These are phyloP conservation scores for Drosophila ananassae DNA, from an alignment of 1,140 invertebrate species.

Conservation along the genomic window DNA sequence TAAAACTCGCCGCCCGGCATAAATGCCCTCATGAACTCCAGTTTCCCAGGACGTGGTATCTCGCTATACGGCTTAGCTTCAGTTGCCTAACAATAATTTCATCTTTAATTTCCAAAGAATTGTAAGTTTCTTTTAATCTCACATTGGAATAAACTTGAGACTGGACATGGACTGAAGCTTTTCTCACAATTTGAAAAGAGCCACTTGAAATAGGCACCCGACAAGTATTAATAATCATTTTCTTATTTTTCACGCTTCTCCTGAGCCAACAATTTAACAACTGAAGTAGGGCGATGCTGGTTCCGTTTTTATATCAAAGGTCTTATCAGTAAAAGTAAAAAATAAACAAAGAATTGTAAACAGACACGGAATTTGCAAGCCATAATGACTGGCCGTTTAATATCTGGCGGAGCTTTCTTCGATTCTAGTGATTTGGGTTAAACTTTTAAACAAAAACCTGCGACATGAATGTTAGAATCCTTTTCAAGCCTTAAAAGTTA, in stretches of 20 bases:
- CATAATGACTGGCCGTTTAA: conserved; percentile 12
- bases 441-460: not conserved
- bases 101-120: not conserved
- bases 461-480: too few species aligned
- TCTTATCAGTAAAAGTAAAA: conserved; percentile 21
- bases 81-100: too few species aligned
- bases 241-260: not conserved
- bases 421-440: not conserved
- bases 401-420: not conserved
- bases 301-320: not conserved
- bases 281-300: not conserved
- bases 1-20: conserved; percentile 60
- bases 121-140: not conserved
- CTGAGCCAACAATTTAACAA: conserved; percentile 1
- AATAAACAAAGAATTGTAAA: conserved; percentile 10
- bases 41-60: conserved; percentile 47
- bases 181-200: not conserved
- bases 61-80: conserved; percentile 15
- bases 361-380: not conserved
- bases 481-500: too few species aligned
- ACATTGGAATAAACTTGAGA: not conserved
- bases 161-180: not conserved
- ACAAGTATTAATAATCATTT: conserved; percentile 16
- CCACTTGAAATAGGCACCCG: not conserved
- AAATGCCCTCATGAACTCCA: conserved; percentile 54